Evolutionary conservation across 2,888 invertebrate species (phyloP).

Genomic region (Leptinotarsa tumamoca): DNA sequence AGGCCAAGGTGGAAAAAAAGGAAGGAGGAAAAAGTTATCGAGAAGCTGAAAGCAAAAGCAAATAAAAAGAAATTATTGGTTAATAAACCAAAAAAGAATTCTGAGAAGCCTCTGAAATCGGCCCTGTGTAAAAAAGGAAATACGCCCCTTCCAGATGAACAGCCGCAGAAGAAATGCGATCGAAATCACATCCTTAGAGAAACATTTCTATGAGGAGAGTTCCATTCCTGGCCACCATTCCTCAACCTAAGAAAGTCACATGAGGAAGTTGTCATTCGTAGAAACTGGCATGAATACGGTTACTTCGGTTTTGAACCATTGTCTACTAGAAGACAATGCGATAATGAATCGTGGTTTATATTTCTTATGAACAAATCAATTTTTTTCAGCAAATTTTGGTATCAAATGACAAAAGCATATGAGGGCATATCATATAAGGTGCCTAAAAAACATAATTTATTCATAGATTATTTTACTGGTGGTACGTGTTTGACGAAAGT

Average conservation of each 20-base stretch:
- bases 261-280: not conserved
- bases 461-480: not conserved
- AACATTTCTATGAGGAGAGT: not conserved
- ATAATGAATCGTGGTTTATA: not conserved
- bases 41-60: constrained; percentile 1
- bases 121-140: not conserved
- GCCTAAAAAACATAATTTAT: not conserved
- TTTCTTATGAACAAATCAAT: not conserved
- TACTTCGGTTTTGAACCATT: not conserved
- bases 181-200: not conserved
- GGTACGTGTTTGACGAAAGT: not conserved
- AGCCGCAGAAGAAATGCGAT: not conserved
- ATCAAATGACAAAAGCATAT: not conserved
- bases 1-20: no score
- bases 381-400: not conserved
- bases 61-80: not conserved
- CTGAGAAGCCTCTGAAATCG: not conserved
- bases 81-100: not conserved
- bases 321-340: not conserved
- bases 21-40: not conserved
- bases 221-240: not conserved
- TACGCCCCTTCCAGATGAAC: not conserved
- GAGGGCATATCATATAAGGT: not conserved
- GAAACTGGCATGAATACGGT: not conserved
- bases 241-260: constrained; percentile 3